A percentile compares a stretch with the other conserved stretches of the same genome.
phyloP scores from a whole-genome alignment of 2,888 invertebrate genomes.

The Agriopis aurantiaria region DNA sequence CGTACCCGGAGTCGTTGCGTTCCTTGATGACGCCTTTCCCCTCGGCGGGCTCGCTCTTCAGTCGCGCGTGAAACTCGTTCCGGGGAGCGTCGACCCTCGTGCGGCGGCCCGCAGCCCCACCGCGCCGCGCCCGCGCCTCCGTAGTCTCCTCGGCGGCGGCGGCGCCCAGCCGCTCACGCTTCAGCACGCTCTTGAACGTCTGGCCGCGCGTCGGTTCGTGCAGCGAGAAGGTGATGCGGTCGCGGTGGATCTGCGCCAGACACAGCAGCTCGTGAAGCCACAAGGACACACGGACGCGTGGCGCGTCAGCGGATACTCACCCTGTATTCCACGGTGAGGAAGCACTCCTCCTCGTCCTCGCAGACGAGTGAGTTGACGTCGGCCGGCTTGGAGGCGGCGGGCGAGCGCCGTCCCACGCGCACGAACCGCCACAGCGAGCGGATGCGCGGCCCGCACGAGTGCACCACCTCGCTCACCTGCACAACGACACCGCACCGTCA shows the following conservation, averaged over 20 bases:
- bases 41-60: constrained; percentile 60
- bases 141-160: constrained; percentile 50
- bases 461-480: constrained; percentile 73
- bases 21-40: constrained; percentile 73
- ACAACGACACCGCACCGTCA: background rate
- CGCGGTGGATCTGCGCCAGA: constrained; percentile 72
- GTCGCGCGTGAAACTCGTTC: constrained; percentile 57
- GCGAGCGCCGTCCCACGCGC: constrained; percentile 70
- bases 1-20: constrained; percentile 66
- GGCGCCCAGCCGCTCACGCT: constrained; percentile 67
- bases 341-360: constrained; percentile 81
- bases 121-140: constrained; percentile 45
- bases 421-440: constrained; percentile 79
- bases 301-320: constrained; percentile 51
- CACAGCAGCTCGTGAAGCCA: no score
- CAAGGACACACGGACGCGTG: no score
- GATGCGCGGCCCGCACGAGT: constrained; percentile 74
- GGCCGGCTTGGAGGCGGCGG: constrained; percentile 72
- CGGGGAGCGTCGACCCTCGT: background rate
- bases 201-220: constrained; percentile 79
- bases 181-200: constrained; percentile 78
- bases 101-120: constrained; percentile 32
- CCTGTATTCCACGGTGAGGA: constrained; percentile 76
- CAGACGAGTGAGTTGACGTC: constrained; percentile 80
- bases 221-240: constrained; percentile 78